Evolutionary conservation across 2,113 vertebrate genomes (phyloP).

Genomic region (Apistogramma diplotaenia): DNA sequence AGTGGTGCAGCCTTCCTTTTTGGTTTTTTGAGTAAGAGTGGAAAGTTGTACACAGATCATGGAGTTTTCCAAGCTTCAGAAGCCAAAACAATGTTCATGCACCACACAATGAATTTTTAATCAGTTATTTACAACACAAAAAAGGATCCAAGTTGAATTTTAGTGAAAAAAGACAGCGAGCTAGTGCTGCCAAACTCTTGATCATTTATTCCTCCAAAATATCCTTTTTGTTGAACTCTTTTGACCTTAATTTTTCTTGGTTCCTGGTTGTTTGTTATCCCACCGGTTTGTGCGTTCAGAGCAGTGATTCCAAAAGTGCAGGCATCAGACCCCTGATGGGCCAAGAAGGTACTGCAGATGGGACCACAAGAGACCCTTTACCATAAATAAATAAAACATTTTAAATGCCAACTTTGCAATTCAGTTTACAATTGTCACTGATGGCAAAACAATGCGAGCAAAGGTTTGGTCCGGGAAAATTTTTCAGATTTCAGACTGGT

Average conservation of each 20-base stretch:
- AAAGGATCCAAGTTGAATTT: background rate
- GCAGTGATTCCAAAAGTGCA: background rate
- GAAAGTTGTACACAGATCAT: background rate
- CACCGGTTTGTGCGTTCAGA: too few species aligned
- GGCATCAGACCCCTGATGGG: background rate
- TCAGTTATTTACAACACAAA: background rate
- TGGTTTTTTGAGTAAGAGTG: background rate
- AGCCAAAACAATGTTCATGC: too few species aligned
- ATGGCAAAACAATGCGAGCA: background rate
- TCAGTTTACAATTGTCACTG: too few species aligned
- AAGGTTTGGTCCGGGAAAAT: too few species aligned
- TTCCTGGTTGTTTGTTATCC: background rate
- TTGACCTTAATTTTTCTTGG: background rate
- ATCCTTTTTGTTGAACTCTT: too few species aligned
- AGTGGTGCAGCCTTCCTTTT: background rate
- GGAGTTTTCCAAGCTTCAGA: background rate
- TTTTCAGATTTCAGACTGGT: too few species aligned
- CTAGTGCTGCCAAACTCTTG: background rate
- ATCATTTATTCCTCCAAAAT: background rate
- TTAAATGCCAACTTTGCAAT: background rate
- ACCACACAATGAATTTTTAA: too few species aligned
- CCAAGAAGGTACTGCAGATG: too few species aligned
- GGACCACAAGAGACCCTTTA: background rate
- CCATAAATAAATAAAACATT: background rate
- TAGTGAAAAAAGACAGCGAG: background rate